Evolutionary conservation across 2,797 vertebrate genomes (phyloP), one percentile per base, ranked within the genome.

Genomic region (Aphelocoma californica): DNA sequence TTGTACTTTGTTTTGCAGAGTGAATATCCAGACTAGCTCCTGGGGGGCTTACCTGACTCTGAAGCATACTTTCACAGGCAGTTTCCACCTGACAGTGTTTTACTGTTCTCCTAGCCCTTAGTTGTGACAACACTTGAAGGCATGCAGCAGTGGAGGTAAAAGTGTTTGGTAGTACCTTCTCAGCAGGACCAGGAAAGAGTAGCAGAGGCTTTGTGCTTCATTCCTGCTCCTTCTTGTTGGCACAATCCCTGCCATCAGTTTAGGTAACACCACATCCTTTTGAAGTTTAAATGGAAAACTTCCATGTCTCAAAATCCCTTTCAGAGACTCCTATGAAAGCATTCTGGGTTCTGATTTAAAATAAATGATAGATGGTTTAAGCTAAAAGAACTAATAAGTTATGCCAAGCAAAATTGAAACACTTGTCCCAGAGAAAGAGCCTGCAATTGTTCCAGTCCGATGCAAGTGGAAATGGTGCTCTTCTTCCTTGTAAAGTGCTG

Each of bases 21-120:
- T 0, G 0, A 61, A n/a, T 60, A 10, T 19, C 20, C 42, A 9
- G 9, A n/a, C 14, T 25, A 29, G 10, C 24, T 66, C 20, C 21
- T 81, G 58, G 2, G 6, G 45, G 7, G 9, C 26, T 40, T 60
- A 17, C 18, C n/a, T 40, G 58, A 26, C 60, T 61, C 6, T 4
- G 25, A 20, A 31, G 10, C 11, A 3, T 8, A 5, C 18, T 56
- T 70, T 74, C 12, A 25, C 0, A 0, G 9, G 53, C 18, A 38
- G 23, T 53, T 94, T 81, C 47, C 2, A 4, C 12, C 29, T 28
- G 31, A 25, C 7, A 15, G 26, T 29, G 31, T 69, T 90, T 32
- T 50, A 29, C 31, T 78, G 10, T 62, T 64, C 65, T 70, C 48
- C 34, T 34, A 34, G 31, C 26, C 36, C 48, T 56, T 17, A 28